Evolutionary conservation across 1,140 invertebrate genomes (phyloP), one percentile per base, ranked within the genome.

Genomic region (Drosophila arizonae): DNA sequence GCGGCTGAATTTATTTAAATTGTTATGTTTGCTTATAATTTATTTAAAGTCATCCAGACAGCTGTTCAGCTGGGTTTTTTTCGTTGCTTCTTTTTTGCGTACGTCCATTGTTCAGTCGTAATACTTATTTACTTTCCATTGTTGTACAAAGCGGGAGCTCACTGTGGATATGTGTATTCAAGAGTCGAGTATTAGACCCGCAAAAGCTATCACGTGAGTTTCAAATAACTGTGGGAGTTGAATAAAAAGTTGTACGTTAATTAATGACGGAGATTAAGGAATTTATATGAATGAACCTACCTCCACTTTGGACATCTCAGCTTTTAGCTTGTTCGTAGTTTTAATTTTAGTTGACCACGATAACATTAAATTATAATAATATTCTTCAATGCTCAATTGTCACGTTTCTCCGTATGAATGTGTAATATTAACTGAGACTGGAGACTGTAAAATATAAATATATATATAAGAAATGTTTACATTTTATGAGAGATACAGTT

Each of bases 21-120:
- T 77, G 67, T 65, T 64, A 70, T 84, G 67, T 67, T 70, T 79
- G 45, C 57, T 72, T 45, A 63, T 77, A 60, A 78, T 75, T 63
- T 77, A 80, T 77, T 77, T 71, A 64, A 65, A 67, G 58, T 62
- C 50, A 73, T 62, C 61, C 13, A 30, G 11, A 46, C 41, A 36
- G 30, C 45, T 33, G 54, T 39, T 61, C 28, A 33, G n/a, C 36
- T 43, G 36, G 1, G 46, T 61, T 62, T 39, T 15, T 41, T 28
- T 30, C 6, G 28, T n/a, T 1, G 2, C 43, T 45, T 45, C n/a
- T 6, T 8, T 9, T 46, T 46, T 46, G 15, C 6, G 36, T 39
- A 33, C 26, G 21, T 51, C 62, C 43, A 73, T 68, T 66, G 58
- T 68, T 45, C 52, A 51, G 52, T 17, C 51, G 58, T 41, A 43